Evolutionary conservation across 1,140 invertebrate species (phyloP).

Genomic region (Drosophila hydei): DNA sequence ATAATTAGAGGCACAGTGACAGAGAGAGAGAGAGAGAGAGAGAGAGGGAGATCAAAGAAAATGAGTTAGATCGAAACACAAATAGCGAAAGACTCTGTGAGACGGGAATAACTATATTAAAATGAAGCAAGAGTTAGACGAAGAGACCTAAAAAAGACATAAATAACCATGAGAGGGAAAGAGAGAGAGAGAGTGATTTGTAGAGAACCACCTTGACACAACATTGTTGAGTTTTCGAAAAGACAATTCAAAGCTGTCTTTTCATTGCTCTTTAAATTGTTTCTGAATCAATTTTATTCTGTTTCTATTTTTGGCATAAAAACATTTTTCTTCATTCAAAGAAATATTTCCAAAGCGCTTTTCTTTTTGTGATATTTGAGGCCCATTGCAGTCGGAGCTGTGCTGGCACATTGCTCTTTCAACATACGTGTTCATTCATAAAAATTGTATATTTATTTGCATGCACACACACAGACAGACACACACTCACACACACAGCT

Average conservation of each 20-base stretch:
- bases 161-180: too few species aligned
- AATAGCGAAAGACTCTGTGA: too few species aligned
- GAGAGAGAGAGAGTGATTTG: too few species aligned
- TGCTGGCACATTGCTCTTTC: conserved; percentile 61
- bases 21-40: not conserved
- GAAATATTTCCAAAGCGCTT: not conserved
- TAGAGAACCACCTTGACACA: too few species aligned
- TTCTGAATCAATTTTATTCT: not conserved
- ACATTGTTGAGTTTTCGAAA: too few species aligned
- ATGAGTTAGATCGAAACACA: too few species aligned
- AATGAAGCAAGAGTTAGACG: too few species aligned
- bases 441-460: conserved; percentile 82
- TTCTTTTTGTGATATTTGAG: conserved; percentile 1
- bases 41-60: not conserved
- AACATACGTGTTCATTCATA: conserved; percentile 82
- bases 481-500: not conserved
- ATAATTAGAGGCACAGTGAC: too few species aligned
- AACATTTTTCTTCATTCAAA: conserved; percentile 5
- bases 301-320: not conserved
- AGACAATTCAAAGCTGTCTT: not conserved
- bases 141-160: too few species aligned
- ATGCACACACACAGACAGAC: conserved; percentile 41
- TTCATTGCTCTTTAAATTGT: not conserved
- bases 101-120: too few species aligned
- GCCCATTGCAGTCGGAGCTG: conserved; percentile 50